Evolutionary conservation across 2,888 invertebrate species (phyloP).

Genomic region (Conchocele bisecta): DNA sequence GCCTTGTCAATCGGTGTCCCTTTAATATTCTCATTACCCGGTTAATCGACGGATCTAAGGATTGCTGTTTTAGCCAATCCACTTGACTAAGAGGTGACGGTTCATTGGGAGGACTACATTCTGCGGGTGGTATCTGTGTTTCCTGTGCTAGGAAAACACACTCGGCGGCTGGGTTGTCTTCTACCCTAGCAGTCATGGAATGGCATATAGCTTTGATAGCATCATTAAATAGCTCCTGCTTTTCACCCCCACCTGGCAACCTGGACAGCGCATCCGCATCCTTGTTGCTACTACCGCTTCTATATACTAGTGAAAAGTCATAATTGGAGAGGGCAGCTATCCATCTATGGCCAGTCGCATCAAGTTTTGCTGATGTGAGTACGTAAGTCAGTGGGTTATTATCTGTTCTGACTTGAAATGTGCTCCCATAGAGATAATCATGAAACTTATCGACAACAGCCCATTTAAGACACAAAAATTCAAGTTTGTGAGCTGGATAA

Average conservation of each 20-base stretch:
- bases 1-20: background rate
- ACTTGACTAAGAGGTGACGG: background rate
- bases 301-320: constrained; percentile 25
- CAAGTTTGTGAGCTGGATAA: constrained; percentile 35
- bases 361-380: constrained; percentile 29
- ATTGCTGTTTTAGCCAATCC: background rate
- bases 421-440: constrained; percentile 37
- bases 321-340: constrained; percentile 36
- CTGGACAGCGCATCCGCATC: constrained; percentile 55
- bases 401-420: constrained; percentile 17
- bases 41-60: background rate
- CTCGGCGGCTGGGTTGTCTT: background rate
- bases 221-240: background rate
- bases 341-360: constrained; percentile 34
- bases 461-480: constrained; percentile 47
- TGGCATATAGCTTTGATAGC: constrained; percentile 16
- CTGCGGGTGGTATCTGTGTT: background rate
- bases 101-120: too few relatives aligned
- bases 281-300: constrained; percentile 11
- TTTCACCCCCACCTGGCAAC: background rate
- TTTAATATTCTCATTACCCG: background rate
- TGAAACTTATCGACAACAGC: constrained; percentile 42
- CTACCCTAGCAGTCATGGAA: background rate
- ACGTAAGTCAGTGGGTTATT: constrained; percentile 47
- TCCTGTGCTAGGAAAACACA: background rate